Base-by-base conservation (phyloP, 2,797 vertebrate species). In the Sebastes matsubarae region DNA sequence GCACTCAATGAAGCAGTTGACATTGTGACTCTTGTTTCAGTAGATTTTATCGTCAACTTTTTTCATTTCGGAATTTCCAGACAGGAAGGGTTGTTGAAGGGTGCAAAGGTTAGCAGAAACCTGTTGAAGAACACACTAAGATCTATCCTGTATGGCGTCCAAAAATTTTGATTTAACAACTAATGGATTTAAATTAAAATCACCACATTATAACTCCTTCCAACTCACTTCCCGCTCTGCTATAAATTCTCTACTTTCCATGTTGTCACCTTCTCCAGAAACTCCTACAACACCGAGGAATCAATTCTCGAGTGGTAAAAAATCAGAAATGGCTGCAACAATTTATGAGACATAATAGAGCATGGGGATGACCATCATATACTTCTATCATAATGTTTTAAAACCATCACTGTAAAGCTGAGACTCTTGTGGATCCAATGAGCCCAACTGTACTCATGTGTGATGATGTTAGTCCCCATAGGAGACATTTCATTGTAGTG, bases 1-100 rank as follows among this genome's bases (percentile, higher is more conserved):
- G 38, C 5, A 0, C 52, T 54, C n/a, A 22, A 6, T 12, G 52
- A 54, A 54, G 52, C 9, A 0, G 24, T 0, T 29, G 2, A 59
- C 57, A 59, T 18, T 27, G 8, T 8, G 25, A 58, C 38, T 42
- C 14, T 42, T 42, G 38, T 42, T 42, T 42, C 1, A 0, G 38
- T 42, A 42, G 38, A 42, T 42, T 42, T 42, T 16, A 42, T 42
- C 55, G 5, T 58, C 55, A 2, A 14, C 24, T 14, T 58, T 27
- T 58, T 6, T 13, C 2, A 16, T 58, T 58, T 42, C 2, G 1
- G 11, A 13, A 13, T 36, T 13, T 36, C 36, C 34, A 36, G 11
- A 36, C 36, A 32, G 30, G 30, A 32, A 32, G 30, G 0, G 30
- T 32, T 32, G 30, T 32, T 32, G 30, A 32, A 32, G 30, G 30